These are phyloP conservation scores for Drosophila leonis DNA, from an alignment of 2,888 invertebrate genomes.

Conservation along the genomic window DNA sequence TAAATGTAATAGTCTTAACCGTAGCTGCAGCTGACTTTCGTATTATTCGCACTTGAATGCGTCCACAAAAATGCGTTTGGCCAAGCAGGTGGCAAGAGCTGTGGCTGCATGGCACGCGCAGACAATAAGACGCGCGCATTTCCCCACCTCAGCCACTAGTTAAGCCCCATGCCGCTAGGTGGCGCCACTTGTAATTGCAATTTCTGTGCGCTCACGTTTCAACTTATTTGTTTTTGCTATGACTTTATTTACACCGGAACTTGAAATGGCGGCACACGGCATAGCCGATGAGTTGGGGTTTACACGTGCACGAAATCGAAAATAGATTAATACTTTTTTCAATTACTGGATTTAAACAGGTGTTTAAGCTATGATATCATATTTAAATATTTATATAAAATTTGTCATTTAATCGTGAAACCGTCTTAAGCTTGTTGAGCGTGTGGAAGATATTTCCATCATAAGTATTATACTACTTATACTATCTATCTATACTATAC, in stretches of 20 bases:
- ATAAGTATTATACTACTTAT: too few relatives aligned
- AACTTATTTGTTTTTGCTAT: slow-evolving; percentile 27
- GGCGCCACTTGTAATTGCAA: slow-evolving; percentile 57
- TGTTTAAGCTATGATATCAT: background rate
- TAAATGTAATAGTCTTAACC: slow-evolving; percentile 48
- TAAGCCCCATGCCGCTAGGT: background rate
- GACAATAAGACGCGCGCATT: slow-evolving; percentile 31
- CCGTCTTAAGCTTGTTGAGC: too few relatives aligned
- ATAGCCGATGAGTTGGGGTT: background rate
- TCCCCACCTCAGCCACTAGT: background rate
- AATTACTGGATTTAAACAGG: background rate
- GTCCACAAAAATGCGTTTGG: slow-evolving; percentile 48
- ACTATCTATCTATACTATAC: too few relatives aligned
- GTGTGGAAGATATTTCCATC: too few relatives aligned
- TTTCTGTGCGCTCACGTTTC: slow-evolving; percentile 60
- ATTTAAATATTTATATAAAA: too few relatives aligned
- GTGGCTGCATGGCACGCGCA: slow-evolving; percentile 1
- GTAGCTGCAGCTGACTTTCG: background rate
- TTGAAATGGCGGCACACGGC: slow-evolving; percentile 55
- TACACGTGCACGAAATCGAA: slow-evolving; percentile 15
- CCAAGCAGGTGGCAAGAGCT: slow-evolving; percentile 12
- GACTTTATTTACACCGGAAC: slow-evolving; percentile 71
- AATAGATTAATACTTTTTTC: background rate
- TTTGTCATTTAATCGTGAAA: too few relatives aligned
- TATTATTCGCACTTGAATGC: slow-evolving; percentile 55